These are phyloP conservation scores for Cichlasoma orientale DNA, from an alignment of 2,797 vertebrate species.

Conservation along the genomic window DNA sequence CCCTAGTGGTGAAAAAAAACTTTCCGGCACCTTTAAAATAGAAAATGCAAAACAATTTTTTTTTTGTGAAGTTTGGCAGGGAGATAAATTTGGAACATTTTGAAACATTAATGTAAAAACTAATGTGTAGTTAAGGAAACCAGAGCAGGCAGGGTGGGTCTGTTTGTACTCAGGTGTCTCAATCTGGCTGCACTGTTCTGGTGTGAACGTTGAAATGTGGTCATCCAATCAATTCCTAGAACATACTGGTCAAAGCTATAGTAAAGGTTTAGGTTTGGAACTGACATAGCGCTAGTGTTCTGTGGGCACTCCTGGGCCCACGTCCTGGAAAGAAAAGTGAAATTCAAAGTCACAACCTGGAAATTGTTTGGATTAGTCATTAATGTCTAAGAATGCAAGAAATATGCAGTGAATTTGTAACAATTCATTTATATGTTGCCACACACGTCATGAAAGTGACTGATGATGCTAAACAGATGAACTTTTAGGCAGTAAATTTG, in stretches of 20 bases:
- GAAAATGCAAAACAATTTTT: neutral
- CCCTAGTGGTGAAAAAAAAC: neutral
- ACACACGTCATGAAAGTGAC: conserved; percentile 20
- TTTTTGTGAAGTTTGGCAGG: neutral
- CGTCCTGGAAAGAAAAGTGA: neutral
- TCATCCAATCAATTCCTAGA: neutral
- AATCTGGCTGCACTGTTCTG: too few relatives aligned
- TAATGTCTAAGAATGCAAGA: conserved; percentile 12
- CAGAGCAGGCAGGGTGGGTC: neutral
- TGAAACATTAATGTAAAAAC: neutral
- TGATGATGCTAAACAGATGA: conserved; percentile 7
- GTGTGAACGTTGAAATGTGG: neutral
- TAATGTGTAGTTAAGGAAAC: neutral
- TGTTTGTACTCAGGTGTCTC: neutral
- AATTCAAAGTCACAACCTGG: neutral
- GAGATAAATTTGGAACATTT: neutral
- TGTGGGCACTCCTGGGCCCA: neutral
- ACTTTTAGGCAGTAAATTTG: conserved; percentile 3
- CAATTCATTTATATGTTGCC: conserved; percentile 14
- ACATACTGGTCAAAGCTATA: neutral
- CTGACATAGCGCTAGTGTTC: neutral
- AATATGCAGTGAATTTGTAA: conserved; percentile 4
- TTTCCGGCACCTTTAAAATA: neutral
- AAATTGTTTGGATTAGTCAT: neutral
- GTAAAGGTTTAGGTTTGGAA: neutral